A percentile compares a stretch with the other conserved stretches of the same genome.
Evolutionary conservation across 35 echinoderm and acorn worm species (phyloP).

Genomic region (Acanthaster planci): DNA sequence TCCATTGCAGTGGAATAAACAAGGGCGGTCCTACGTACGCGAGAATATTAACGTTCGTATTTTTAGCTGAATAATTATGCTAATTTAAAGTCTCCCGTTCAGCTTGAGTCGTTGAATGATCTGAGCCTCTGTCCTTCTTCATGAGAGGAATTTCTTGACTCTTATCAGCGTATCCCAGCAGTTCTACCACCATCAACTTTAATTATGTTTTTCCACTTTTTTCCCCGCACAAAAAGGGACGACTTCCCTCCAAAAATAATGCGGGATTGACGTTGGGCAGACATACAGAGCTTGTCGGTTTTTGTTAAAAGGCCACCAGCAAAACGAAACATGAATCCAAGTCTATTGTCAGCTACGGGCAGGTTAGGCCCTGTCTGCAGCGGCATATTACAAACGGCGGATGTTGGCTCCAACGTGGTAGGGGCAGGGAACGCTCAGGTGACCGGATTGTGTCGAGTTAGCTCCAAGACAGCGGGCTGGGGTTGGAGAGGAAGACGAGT

Average conservation of each 20-base stretch:
- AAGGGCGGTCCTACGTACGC: too few species aligned
- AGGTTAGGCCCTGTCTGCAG: too few species aligned
- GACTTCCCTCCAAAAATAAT: background rate
- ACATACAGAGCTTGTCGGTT: background rate
- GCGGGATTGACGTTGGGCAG: background rate
- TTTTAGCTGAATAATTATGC: background rate
- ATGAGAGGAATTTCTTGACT: background rate
- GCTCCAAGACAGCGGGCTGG: too few species aligned
- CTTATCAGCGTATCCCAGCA: constrained; percentile 1
- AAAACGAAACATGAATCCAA: background rate
- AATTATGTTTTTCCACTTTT: constrained; percentile 34
- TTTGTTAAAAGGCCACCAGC: background rate
- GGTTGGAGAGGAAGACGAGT: too few species aligned
- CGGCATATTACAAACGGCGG: too few species aligned
- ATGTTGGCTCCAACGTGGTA: too few species aligned
- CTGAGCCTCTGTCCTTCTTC: background rate
- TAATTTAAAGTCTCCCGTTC: constrained; percentile 18
- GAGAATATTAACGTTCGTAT: background rate
- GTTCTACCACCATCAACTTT: background rate
- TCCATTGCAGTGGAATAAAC: too few species aligned
- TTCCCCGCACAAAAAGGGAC: background rate
- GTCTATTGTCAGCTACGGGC: too few species aligned
- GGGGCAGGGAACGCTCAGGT: too few species aligned
- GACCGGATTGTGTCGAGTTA: too few species aligned
- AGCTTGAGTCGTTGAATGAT: constrained; percentile 1